Base-by-base conservation (phyloP, 2,888 invertebrate genomes). In the Plemyria rubiginata region DNA sequence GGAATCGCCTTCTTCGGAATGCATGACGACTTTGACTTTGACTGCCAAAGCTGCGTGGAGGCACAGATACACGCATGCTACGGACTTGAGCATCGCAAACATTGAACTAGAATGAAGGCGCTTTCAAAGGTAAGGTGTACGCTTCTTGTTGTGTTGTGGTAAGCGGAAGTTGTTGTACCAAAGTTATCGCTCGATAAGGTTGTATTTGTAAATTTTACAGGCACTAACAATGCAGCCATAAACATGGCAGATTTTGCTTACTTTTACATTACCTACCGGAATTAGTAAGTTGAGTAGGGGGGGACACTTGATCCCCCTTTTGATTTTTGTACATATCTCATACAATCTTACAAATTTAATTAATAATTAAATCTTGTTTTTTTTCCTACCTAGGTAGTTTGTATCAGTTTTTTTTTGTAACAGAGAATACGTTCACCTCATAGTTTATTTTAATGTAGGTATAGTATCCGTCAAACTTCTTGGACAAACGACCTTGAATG, bases 21-120 rank as follows among this genome's bases (percentile, higher is more conserved):
- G 87, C 85, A 90, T 83, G 49, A 88, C 80, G 38, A 91, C 88
- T 77, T 90, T 91, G 16, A 90, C 90, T 79, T 92, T 91, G 55
- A 88, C 87, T 40, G 85, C 78, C 36, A 82, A 45, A 51, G 73
- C 75, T 32, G 67, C 60, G n/a, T 86, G 80, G 50, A 84, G 66
- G 63, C 76, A 80, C 52, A 77, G 53, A 60, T 68, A 60, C 22
- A 56, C 28, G 15, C 60, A 84, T 66, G 54, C 65, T 66, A 65
- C 12, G 59, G 71, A 60, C 61, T 77, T 71, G 62, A 60, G 72
- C 88, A 88, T 88, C 65, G 68, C 79, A 32, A 62, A 68, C 43
- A 69, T 51, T 69, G 70, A 15, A 12, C 7, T 2, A 38, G 54
- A 57, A 54, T 57, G 52, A 28, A 6, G 6, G 13, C 5, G 2